Evolutionary conservation across 2,797 vertebrate species (phyloP), one percentile per base, ranked within the genome.

Genomic region (Gastrophryne carolinensis): DNA sequence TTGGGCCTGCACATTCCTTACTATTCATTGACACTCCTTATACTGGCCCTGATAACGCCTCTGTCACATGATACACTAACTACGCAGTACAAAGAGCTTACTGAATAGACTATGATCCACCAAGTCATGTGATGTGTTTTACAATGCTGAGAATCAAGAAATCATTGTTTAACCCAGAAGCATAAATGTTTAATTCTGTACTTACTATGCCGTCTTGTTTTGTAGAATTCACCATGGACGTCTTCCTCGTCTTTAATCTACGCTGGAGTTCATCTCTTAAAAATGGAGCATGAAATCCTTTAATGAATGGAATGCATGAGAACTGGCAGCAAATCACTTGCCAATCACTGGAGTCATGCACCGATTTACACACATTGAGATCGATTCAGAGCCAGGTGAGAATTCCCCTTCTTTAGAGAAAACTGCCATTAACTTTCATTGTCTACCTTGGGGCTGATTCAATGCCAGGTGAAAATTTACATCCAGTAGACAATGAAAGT

Each of bases 71-170:
- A 62, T 66, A 70, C 67, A 75, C 53, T 35, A 58, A 60, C 52
- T 75, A 56, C 52, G 34, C 27, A 71, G 57, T 23, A 79, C 67
- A 75, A 79, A 53, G 73, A 61, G 56, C 34, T 35, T 61, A 35
- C 60, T 75, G 60, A 76, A 75, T 75, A 65, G 64, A 24, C 35
- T 54, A 65, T 44, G 24, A 72, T 66, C 78, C 67, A 67, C 65
- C 54, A 72, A 65, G 71, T 73, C 80, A 75, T 29, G 4, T 65
- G 65, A 81, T 64, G 77, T 75, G 63, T 47, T 54, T 79, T 70
- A 50, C 75, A 63, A 52, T 44, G 75, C 79, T 73, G 67, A n/a
- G n/a, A 50, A 70, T 71, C 60, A 56, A 63, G 66, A 30, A 76
- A 63, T 68, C 54, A 75, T 61, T 67, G 54, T 68, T 60, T 17